Percentiles rank a stretch among this genome's conserved stretches.
Evolutionary conservation across 2,797 vertebrate species (phyloP).

Genomic region (Clarias laeviceps): DNA sequence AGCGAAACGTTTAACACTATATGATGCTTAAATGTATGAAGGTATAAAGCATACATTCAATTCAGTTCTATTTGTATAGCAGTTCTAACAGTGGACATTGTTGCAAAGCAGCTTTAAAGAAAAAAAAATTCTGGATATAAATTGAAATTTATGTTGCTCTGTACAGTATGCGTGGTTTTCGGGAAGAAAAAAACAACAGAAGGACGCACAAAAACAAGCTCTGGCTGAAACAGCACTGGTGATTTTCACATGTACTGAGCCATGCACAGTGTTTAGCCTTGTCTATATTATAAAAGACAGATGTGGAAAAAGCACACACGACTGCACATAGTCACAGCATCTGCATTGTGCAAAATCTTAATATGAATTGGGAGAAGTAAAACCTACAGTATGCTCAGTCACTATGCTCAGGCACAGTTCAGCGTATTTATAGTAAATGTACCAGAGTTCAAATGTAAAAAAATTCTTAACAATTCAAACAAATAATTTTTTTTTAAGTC

Average conservation of each 20-base stretch:
- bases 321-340: neutral
- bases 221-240: neutral
- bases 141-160: too few relatives aligned
- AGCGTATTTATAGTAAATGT: neutral
- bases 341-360: neutral
- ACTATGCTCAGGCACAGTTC: neutral
- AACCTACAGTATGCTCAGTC: neutral
- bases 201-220: fast-evolving
- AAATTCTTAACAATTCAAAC: neutral
- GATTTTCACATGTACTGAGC: neutral
- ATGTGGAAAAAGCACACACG: neutral
- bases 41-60: neutral
- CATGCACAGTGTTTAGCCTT: neutral
- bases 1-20: neutral
- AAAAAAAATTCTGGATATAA: too few relatives aligned
- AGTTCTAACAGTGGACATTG: too few relatives aligned
- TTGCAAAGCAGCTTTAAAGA: too few relatives aligned
- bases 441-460: too few relatives aligned
- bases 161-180: neutral
- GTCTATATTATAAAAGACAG: neutral
- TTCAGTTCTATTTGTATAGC: too few relatives aligned
- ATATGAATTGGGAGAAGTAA: neutral
- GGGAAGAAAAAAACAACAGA: neutral
- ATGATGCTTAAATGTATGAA: neutral
- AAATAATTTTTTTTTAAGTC: neutral